Conservation (phyloP, 1,140 invertebrate species). For the Cotesia chilonis region DNA sequence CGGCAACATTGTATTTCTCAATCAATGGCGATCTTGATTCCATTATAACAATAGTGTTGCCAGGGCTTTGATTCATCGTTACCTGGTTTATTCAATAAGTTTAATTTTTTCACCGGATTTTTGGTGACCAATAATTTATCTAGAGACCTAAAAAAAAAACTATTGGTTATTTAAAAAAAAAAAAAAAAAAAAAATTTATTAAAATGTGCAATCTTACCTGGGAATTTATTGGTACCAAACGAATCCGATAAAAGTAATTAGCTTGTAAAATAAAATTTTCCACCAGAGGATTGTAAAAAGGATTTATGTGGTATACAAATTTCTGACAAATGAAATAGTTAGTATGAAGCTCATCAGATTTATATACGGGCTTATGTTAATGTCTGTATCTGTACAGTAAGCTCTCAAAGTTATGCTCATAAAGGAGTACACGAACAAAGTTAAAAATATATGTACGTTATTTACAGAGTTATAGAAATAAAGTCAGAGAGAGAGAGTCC, state of each 20-base stretch:
- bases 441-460: conserved; percentile 21
- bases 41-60: conserved; percentile 23
- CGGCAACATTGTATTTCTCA: conserved; percentile 49
- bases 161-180: too few relatives aligned
- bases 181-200: too few relatives aligned
- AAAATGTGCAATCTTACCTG: too few relatives aligned
- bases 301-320: too few relatives aligned
- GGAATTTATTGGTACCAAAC: too few relatives aligned
- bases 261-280: too few relatives aligned
- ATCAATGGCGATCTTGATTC: conserved; percentile 44
- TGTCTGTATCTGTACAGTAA: not conserved
- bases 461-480: conserved; percentile 26
- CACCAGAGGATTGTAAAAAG: too few relatives aligned
- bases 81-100: not conserved
- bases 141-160: too few relatives aligned
- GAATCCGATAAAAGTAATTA: too few relatives aligned
- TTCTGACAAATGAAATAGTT: too few relatives aligned
- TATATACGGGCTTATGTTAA: too few relatives aligned
- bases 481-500: conserved; percentile 25
- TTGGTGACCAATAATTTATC: too few relatives aligned
- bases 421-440: conserved; percentile 33
- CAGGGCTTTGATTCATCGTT: conserved; percentile 20
- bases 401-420: conserved; percentile 9
- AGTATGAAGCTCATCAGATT: not conserved
- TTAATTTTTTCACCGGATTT: not conserved